Conservation (phyloP, 2,113 vertebrate species). For the Microtus montanus region DNA sequence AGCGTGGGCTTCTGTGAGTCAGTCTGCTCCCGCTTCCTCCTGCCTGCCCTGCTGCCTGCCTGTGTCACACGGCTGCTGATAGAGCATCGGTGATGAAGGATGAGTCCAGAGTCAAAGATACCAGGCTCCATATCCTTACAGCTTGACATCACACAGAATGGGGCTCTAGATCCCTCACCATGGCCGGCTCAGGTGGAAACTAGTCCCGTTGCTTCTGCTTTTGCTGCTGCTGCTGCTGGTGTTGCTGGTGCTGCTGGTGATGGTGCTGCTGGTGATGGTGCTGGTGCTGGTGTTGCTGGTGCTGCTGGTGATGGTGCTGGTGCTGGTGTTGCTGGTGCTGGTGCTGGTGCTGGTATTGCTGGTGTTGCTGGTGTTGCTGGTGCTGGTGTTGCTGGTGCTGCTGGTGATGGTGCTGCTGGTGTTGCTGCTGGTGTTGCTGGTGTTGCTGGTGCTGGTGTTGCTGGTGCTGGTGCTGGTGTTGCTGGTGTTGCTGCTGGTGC, state of each 20-base stretch:
- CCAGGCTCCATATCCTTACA: conserved; percentile 14
- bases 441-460: accelerated
- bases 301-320: accelerated
- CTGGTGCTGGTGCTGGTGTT: neutral
- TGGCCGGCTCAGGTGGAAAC: conserved; percentile 76
- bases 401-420: accelerated
- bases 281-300: accelerated
- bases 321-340: neutral
- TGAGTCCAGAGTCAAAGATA: conserved; percentile 40
- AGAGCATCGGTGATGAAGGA: conserved; percentile 51
- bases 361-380: too few species aligned
- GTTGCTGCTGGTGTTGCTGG: neutral
- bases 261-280: accelerated
- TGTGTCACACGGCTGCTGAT: conserved; percentile 60
- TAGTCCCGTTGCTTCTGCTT: neutral
- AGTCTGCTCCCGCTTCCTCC: conserved; percentile 2
- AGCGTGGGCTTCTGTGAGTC: conserved; percentile 51
- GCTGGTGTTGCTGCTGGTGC: too few species aligned
- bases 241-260: neutral
- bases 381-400: neutral
- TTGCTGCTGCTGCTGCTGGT: neutral
- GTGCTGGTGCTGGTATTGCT: accelerated
- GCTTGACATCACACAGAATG: conserved; percentile 60
- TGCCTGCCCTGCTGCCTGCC: neutral
- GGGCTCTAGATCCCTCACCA: conserved; percentile 79